phyloP scores from a whole-genome alignment of 1,140 invertebrate genomes.

The Megathymus violae region DNA sequence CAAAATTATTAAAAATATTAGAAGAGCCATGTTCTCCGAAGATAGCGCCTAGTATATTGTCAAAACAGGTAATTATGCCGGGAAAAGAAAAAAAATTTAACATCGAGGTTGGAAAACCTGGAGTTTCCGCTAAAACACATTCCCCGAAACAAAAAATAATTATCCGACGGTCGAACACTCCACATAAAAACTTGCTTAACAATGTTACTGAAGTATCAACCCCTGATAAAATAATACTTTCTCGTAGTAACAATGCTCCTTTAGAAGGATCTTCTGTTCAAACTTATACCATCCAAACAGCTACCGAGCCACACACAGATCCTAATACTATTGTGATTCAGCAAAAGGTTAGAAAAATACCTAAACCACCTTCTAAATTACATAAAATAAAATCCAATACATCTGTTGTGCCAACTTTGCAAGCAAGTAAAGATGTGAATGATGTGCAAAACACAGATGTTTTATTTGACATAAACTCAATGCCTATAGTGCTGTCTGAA shows the following conservation, averaged over 20 bases:
- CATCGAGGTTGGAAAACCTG: slow-evolving; percentile 69
- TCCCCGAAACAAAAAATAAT: slow-evolving; percentile 77
- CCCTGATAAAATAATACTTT: slow-evolving; percentile 75
- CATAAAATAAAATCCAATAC: slow-evolving; percentile 65
- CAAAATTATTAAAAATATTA: slow-evolving; percentile 80
- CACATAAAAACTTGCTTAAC: slow-evolving; percentile 64
- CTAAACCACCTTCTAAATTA: slow-evolving; percentile 59
- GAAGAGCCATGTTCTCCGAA: slow-evolving; percentile 71
- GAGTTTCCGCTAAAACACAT: slow-evolving; percentile 58
- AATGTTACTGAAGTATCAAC: slow-evolving; percentile 61
- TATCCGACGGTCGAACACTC: slow-evolving; percentile 65
- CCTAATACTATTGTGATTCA: slow-evolving; percentile 69
- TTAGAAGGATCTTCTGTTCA: slow-evolving; percentile 70
- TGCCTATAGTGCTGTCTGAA: slow-evolving; percentile 89
- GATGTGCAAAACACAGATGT: slow-evolving; percentile 73
- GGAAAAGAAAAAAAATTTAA: slow-evolving; percentile 81
- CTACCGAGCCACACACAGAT: slow-evolving; percentile 57
- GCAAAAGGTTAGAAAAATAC: slow-evolving; percentile 67
- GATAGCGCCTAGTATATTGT: slow-evolving; percentile 49
- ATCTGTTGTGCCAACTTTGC: slow-evolving; percentile 47
- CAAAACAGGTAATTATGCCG: slow-evolving; percentile 65
- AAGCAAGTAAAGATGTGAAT: slow-evolving; percentile 52
- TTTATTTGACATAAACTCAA: slow-evolving; percentile 89
- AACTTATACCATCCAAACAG: slow-evolving; percentile 75
- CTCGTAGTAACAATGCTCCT: slow-evolving; percentile 57